Percentiles rank a stretch among this genome's conserved stretches.
phyloP scores from a whole-genome alignment of 2,113 vertebrate genomes.

The Chloroceryle aenea region DNA sequence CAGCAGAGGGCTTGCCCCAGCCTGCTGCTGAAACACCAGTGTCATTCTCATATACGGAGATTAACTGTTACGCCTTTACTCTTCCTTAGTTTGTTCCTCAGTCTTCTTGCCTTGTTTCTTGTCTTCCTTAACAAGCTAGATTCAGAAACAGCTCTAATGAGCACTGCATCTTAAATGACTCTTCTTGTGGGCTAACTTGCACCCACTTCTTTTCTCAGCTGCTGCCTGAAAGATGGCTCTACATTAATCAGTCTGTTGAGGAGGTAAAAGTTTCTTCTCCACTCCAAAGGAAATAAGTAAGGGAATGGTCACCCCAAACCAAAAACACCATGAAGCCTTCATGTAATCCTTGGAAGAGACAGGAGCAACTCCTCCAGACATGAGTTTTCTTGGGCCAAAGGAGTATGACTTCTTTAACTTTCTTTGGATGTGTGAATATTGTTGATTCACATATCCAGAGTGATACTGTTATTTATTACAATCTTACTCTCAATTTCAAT shows the following conservation, averaged over 20 bases:
- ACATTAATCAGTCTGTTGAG: neutral
- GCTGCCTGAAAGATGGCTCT: neutral
- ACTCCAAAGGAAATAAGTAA: neutral
- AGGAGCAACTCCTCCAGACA: neutral
- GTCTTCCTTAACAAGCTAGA: neutral
- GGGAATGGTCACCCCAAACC: neutral
- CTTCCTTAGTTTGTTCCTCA: rapidly evolving
- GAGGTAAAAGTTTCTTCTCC: neutral
- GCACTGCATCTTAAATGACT: neutral
- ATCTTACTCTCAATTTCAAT: neutral
- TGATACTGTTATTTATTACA: neutral
- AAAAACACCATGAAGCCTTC: neutral
- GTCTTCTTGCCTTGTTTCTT: neutral
- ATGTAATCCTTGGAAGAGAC: neutral
- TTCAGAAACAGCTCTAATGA: neutral
- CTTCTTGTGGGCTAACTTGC: neutral
- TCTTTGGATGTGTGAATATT: neutral
- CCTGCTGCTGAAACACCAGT: neutral
- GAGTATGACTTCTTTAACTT: neutral
- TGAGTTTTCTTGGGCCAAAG: neutral
- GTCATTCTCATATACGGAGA: neutral
- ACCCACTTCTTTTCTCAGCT: neutral
- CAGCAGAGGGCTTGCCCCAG: neutral
- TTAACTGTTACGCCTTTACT: neutral
- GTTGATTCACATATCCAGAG: neutral